A percentile compares a stretch with the other conserved stretches of the same genome.
These are phyloP conservation scores for Taeniopygia guttata DNA, from an alignment of 2,797 vertebrate species.

Conservation along the genomic window DNA sequence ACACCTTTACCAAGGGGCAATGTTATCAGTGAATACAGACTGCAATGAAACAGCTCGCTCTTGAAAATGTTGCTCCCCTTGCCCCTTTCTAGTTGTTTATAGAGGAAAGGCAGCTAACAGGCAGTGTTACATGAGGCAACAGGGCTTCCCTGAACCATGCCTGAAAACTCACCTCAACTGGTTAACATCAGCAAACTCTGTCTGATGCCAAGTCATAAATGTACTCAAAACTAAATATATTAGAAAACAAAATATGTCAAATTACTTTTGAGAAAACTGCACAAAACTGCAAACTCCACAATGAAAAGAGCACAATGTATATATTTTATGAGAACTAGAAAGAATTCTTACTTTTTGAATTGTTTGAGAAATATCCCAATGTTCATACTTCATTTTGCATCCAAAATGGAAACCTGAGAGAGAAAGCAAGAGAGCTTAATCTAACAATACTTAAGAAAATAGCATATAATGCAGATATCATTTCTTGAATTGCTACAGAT, in stretches of 20 bases:
- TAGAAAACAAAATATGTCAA: not conserved
- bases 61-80: not conserved
- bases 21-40: not conserved
- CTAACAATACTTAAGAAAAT: not conserved
- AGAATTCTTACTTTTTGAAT: constrained; percentile 92
- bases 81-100: not conserved
- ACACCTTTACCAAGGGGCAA: not conserved
- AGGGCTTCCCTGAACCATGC: not conserved
- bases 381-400: constrained; percentile 97
- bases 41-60: not conserved
- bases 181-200: not conserved
- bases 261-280: not conserved
- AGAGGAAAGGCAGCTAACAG: not conserved
- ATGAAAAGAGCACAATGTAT: not conserved
- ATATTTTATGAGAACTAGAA: not conserved
- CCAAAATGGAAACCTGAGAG: constrained; percentile 89
- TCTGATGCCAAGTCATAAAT: not conserved
- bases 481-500: not conserved
- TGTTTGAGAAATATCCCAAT: constrained; percentile 98
- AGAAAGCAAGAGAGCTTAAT: constrained; percentile 28
- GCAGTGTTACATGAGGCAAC: not conserved
- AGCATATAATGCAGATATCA: not conserved
- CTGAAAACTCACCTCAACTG: not conserved
- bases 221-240: not conserved
- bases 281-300: not conserved